These are phyloP conservation scores for Sphaeridia pumilis DNA, from an alignment of 2,888 invertebrate species.

Conservation along the genomic window DNA sequence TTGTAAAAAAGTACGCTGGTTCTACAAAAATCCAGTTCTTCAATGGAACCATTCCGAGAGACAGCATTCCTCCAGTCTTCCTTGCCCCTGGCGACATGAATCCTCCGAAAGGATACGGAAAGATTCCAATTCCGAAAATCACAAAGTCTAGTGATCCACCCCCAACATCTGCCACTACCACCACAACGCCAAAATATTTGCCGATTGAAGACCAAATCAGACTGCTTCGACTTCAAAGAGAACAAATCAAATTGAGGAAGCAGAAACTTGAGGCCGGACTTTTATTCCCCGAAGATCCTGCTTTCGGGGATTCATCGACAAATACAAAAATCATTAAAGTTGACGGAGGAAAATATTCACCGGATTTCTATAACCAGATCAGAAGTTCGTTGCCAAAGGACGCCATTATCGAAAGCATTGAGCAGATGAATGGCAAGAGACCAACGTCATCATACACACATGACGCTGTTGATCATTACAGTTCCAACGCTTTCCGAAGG, in stretches of 20 bases:
- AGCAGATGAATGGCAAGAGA: slow-evolving; percentile 3
- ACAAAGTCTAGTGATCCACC: neutral
- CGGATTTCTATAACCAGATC: slow-evolving; percentile 13
- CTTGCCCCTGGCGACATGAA: slow-evolving; percentile 32
- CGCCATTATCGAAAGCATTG: slow-evolving; percentile 26
- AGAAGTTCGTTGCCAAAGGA: slow-evolving; percentile 23
- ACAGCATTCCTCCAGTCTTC: slow-evolving; percentile 31
- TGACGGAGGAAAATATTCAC: neutral
- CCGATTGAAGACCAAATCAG: slow-evolving; percentile 9
- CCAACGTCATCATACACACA: neutral
- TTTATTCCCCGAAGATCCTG: neutral
- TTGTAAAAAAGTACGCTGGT: slow-evolving; percentile 34
- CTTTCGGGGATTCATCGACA: neutral
- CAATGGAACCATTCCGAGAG: slow-evolving; percentile 30
- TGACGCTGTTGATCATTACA: neutral
- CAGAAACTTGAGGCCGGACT: neutral
- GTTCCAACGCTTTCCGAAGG: neutral
- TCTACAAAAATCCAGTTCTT: slow-evolving; percentile 35
- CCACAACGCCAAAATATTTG: slow-evolving; percentile 1
- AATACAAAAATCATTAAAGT: neutral
- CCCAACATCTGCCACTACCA: neutral
- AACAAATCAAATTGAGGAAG: neutral
- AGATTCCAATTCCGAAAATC: slow-evolving; percentile 34
- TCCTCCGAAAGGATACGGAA: slow-evolving; percentile 30
- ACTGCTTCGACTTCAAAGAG: slow-evolving; percentile 7